These are phyloP conservation scores for Ptilonorhynchus violaceus DNA, from an alignment of 2,113 vertebrate genomes.

Conservation along the genomic window DNA sequence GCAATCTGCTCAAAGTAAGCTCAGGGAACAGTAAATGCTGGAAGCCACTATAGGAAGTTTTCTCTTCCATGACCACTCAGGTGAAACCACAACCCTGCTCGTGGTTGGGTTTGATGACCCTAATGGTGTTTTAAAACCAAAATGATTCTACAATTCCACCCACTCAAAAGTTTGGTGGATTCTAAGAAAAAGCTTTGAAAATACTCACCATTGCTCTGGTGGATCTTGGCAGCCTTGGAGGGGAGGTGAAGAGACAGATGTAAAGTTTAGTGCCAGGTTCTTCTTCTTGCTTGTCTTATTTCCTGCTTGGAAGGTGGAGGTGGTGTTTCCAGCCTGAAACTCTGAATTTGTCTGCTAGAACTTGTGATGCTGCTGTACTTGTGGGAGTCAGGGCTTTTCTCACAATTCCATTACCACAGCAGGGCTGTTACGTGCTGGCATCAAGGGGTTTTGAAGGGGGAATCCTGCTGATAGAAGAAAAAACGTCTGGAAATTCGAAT, in stretches of 20 bases:
- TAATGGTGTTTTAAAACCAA: background rate
- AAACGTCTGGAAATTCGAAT: background rate
- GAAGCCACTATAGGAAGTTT: background rate
- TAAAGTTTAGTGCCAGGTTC: background rate
- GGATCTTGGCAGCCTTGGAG: background rate
- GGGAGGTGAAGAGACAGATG: background rate
- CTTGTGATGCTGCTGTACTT: background rate
- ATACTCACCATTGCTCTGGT: rapidly evolving
- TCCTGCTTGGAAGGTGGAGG: background rate
- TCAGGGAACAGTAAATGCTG: background rate
- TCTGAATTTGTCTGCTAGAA: background rate
- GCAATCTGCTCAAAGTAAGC: background rate
- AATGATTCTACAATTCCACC: background rate
- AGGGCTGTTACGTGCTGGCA: background rate
- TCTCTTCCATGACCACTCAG: background rate
- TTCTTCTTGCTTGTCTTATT: background rate
- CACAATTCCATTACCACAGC: rapidly evolving
- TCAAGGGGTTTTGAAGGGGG: background rate
- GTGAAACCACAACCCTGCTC: background rate
- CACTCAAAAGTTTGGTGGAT: background rate
- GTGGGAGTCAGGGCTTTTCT: background rate
- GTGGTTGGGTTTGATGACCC: background rate
- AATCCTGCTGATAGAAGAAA: background rate
- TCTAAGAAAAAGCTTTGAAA: background rate
- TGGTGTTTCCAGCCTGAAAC: background rate